Conservation (phyloP, 2,888 invertebrate species). For the Gerris lacustris region DNA sequence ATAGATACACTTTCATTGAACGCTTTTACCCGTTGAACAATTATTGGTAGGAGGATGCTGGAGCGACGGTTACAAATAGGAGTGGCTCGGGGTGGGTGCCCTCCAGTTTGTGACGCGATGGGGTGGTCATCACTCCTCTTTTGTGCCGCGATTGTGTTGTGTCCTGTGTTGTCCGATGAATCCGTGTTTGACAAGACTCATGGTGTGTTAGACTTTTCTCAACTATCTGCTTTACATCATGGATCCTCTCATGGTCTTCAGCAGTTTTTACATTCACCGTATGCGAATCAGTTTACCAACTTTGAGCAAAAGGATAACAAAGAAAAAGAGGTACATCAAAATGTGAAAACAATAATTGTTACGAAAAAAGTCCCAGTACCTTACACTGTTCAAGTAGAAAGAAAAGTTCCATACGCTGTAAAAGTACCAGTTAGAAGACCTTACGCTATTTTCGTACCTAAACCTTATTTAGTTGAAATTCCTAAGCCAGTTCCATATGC, state of each 20-base stretch:
- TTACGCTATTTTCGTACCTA: conserved; percentile 58
- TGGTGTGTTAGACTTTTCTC: neutral
- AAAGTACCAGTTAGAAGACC: conserved; percentile 41
- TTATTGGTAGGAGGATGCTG: neutral
- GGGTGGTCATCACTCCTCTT: neutral
- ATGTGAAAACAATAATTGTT: conserved; percentile 57
- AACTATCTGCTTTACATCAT: neutral
- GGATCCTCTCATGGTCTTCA: neutral
- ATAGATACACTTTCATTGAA: conserved; percentile 8
- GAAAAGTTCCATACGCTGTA: conserved; percentile 57
- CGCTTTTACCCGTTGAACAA: neutral
- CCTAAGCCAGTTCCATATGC: conserved; percentile 43
- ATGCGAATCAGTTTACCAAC: neutral
- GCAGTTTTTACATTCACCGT: neutral
- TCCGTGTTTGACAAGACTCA: neutral
- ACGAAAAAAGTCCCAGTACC: conserved; percentile 60
- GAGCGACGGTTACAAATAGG: conserved; percentile 5
- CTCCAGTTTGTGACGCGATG: neutral
- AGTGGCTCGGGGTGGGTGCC: neutral
- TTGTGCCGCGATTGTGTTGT: neutral
- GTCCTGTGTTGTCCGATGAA: neutral
- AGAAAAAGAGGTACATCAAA: conserved; percentile 39
- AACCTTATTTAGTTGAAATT: conserved; percentile 52
- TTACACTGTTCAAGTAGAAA: conserved; percentile 44
- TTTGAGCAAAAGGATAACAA: neutral